Evolutionary conservation across 2,113 vertebrate genomes (phyloP).

Genomic region (Hippocampus barbouri): DNA sequence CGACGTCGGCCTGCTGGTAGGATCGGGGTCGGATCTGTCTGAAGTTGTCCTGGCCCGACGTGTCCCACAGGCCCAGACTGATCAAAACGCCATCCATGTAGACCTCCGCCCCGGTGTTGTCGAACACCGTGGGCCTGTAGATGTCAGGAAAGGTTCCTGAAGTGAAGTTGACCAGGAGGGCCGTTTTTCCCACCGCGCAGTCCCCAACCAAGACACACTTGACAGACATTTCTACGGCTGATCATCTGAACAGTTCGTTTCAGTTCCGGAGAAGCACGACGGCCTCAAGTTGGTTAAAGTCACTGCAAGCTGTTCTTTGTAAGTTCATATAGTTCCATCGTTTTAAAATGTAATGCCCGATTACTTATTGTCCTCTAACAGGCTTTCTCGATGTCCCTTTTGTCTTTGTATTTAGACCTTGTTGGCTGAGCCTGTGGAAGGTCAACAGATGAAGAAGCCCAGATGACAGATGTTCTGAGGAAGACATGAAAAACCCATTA

Average conservation of each 20-base stretch:
- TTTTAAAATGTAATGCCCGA: neutral
- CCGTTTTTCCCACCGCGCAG: conserved; percentile 89
- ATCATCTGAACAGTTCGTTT: neutral
- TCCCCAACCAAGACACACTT: conserved; percentile 96
- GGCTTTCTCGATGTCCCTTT: neutral
- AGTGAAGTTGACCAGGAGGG: conserved; percentile 90
- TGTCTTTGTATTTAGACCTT: neutral
- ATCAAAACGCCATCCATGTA: conserved; percentile 93
- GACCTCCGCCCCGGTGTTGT: conserved; percentile 92
- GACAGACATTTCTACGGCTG: conserved; percentile 75
- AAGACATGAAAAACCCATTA: neutral
- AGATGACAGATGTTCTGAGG: neutral
- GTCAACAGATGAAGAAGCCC: neutral
- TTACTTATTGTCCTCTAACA: neutral
- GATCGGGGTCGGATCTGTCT: conserved; percentile 87
- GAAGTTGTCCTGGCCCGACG: conserved; percentile 87
- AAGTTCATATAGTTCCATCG: neutral
- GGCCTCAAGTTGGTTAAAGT: neutral
- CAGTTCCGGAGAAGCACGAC: neutral
- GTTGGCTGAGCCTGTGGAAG: neutral
- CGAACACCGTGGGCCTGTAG: conserved; percentile 93
- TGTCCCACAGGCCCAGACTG: conserved; percentile 95
- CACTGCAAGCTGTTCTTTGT: neutral
- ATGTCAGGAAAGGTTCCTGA: conserved; percentile 90
- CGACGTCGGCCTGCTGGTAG: conserved; percentile 91